Evolutionary conservation across 2,797 vertebrate genomes (phyloP).

Genomic region (Phylloscopus collybita): DNA sequence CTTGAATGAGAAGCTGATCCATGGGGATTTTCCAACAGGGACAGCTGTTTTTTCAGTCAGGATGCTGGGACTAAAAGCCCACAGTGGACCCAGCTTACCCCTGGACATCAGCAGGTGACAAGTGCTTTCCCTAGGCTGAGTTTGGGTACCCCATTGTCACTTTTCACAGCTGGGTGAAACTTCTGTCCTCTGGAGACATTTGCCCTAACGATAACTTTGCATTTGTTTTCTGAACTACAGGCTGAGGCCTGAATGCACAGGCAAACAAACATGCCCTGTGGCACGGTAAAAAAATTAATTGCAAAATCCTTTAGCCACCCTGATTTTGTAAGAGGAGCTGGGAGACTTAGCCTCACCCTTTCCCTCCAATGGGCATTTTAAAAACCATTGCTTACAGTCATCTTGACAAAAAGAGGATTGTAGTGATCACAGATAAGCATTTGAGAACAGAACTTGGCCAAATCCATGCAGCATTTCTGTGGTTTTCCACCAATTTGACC

Average conservation of each 20-base stretch:
- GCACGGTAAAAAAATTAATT: neutral
- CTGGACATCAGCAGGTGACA: neutral
- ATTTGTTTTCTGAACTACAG: neutral
- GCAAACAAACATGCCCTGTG: neutral
- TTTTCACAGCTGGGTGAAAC: neutral
- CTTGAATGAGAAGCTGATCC: conserved; percentile 64
- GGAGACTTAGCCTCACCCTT: neutral
- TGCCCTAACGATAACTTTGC: neutral
- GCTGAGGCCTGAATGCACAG: neutral
- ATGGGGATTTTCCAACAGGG: conserved; percentile 17
- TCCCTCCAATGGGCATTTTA: neutral
- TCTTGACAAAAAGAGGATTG: neutral
- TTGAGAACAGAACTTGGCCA: neutral
- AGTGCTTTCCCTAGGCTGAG: neutral
- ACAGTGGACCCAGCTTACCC: fast-evolving
- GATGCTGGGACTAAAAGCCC: neutral
- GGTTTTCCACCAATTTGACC: neutral
- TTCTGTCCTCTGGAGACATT: neutral
- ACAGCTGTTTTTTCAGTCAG: neutral
- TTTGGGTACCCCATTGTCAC: neutral
- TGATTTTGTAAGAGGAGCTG: neutral
- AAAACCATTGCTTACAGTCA: neutral
- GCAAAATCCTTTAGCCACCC: neutral
- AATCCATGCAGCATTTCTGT: neutral
- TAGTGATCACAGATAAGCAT: neutral